These are phyloP conservation scores for Clarias macrocephalus DNA, from an alignment of 2,113 vertebrate genomes.

Conservation along the genomic window DNA sequence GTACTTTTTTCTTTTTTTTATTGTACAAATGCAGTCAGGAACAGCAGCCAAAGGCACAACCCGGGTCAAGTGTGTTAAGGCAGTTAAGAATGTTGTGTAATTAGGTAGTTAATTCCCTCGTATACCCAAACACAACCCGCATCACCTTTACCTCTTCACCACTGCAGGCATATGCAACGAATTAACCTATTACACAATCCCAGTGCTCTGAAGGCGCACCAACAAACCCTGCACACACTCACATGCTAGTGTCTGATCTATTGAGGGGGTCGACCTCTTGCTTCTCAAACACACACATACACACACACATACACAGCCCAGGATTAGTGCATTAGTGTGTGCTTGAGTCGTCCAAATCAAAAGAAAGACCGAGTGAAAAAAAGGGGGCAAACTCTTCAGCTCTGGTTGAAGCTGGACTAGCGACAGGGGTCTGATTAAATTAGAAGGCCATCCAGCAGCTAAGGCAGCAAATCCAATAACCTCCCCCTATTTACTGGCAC, in stretches of 20 bases:
- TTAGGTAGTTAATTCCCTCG: conserved; percentile 41
- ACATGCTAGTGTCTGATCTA: conserved; percentile 26
- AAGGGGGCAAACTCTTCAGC: conserved; percentile 31
- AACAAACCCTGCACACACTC: conserved; percentile 45
- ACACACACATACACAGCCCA: conserved; percentile 23
- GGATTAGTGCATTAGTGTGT: conserved; percentile 23
- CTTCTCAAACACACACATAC: conserved; percentile 33
- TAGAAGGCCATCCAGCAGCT: conserved; percentile 75
- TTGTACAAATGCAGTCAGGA: conserved; percentile 8
- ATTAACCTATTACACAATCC: conserved; percentile 51
- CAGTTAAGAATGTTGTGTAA: conserved; percentile 46
- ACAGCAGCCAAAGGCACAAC: conserved; percentile 25
- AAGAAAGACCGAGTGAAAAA: conserved; percentile 31
- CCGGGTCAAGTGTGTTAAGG: conserved; percentile 43
- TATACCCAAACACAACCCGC: conserved; percentile 11
- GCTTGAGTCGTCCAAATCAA: conserved; percentile 39
- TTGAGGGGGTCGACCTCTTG: not conserved
- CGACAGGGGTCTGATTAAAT: conserved; percentile 69
- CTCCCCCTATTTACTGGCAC: conserved; percentile 82
- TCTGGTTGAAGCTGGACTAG: conserved; percentile 58
- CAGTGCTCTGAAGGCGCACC: conserved; percentile 50
- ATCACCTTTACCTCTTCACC: conserved; percentile 42
- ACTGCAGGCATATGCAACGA: conserved; percentile 35
- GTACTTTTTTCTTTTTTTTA: not conserved
- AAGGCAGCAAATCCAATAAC: conserved; percentile 87